Base-by-base conservation (phyloP, 92 coral and sea anemone species). In the Porites rus region DNA sequence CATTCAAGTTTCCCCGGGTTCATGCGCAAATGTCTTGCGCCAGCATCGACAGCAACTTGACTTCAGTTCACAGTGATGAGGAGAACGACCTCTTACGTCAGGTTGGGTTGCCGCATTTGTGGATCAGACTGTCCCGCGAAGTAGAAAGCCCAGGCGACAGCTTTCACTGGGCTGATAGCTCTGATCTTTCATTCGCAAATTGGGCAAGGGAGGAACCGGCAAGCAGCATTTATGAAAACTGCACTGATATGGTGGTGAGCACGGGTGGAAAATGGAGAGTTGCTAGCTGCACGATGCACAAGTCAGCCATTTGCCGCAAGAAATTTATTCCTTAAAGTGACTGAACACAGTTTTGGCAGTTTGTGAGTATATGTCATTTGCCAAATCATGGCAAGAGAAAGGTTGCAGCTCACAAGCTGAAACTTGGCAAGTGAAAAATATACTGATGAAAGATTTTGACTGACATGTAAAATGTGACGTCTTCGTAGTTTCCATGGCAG, bases 101-200 rank as follows among this genome's bases (percentile, higher is more conserved):
- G 18, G 67, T 28, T 2, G n/a, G 7, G 8, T 12, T 8, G 51
- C 6, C 51, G 0, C 7, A 9, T 16, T 31, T 25, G 53, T 25
- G 80, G 80, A 76, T 76, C 18, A 68, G 80, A 28, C 79, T 75
- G 28, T 25, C 28, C 46, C 22, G 10, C 65, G 14, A 75, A 64
- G 53, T 52, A 10, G 25, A 25, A n/a, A 53, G 62, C 51, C 22
- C 60, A 6, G 51, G 46, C 12, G 52, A 14, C 6, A 61, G 65
- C n/a, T 76, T 10, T 31, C 22, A 76, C 22, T 82, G 86, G 79
- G 20, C 19, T 7, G 79, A 82, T 52, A 79, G 69, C 3, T 54
- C 77, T n/a, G 6, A 28, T 1, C 22, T 56, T 24, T 19, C 76
- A 28, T 82, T 71, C 43, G 72, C 79, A 2, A 71, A 53, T 1